Conservation (phyloP, 35 echinoderm and acorn worm species). For the Holothuria glaberrima region DNA sequence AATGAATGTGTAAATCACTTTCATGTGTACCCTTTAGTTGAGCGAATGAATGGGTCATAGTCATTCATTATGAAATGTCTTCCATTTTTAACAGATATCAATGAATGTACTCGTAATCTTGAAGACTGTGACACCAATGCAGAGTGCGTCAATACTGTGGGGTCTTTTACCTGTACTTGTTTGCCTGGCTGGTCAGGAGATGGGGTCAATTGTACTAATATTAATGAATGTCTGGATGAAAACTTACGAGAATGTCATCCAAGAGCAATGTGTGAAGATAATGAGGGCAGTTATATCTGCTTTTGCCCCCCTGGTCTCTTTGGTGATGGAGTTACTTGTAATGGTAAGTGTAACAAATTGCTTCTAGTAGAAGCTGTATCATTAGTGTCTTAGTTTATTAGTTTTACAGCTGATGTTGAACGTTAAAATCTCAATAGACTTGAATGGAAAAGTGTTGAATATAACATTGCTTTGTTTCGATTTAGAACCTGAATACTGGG, state of each 20-base stretch:
- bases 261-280: constrained; percentile 70
- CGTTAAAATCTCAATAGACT: no score
- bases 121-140: constrained; percentile 63
- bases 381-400: no score
- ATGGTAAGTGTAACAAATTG: constrained; percentile 40
- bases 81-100: constrained; percentile 69
- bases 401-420: no score
- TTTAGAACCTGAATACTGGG: no score
- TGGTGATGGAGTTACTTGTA: constrained; percentile 73
- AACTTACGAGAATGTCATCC: constrained; percentile 46
- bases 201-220: constrained; percentile 59
- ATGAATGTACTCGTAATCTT: constrained; percentile 62
- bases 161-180: constrained; percentile 74
- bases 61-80: background rate
- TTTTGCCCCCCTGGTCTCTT: constrained; percentile 53
- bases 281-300: constrained; percentile 68
- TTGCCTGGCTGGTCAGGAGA: constrained; percentile 33
- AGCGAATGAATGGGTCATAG: no score
- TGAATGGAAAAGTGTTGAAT: no score
- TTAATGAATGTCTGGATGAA: constrained; percentile 68
- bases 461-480: no score
- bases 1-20: no score
- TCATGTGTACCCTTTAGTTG: no score
- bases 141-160: constrained; percentile 60
- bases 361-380: no score